Percentiles rank a stretch among this genome's conserved stretches.
Evolutionary conservation across 2,888 invertebrate species (phyloP).

Genomic region (Acrobasis consociella): DNA sequence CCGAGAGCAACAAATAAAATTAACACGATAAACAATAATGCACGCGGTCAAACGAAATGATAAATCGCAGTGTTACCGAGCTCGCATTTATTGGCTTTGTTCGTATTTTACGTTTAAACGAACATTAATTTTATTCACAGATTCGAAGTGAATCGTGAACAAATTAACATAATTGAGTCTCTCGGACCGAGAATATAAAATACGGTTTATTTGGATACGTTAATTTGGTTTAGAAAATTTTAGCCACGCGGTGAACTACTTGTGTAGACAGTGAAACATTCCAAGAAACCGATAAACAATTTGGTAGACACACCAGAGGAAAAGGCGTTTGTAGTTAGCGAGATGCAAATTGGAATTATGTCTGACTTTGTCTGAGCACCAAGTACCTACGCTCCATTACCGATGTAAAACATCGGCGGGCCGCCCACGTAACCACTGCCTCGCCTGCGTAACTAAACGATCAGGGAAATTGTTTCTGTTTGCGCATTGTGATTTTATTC

Average conservation of each 20-base stretch:
- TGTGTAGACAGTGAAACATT: slow-evolving; percentile 1
- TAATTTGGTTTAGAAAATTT: slow-evolving; percentile 22
- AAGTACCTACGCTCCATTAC: slow-evolving; percentile 37
- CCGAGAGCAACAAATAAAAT: slow-evolving; percentile 73
- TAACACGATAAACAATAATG: slow-evolving; percentile 76
- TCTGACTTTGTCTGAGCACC: slow-evolving; percentile 40
- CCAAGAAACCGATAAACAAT: background rate
- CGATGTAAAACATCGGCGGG: slow-evolving; percentile 36
- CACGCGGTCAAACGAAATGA: slow-evolving; percentile 67
- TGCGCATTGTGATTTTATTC: slow-evolving; percentile 21
- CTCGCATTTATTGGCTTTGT: slow-evolving; percentile 72
- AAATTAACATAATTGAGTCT: slow-evolving; percentile 77
- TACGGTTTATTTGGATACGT: slow-evolving; percentile 32
- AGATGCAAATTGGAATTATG: slow-evolving; percentile 45
- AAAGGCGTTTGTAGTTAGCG: slow-evolving; percentile 11
- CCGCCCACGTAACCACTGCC: slow-evolving; percentile 28
- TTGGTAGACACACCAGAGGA: slow-evolving; percentile 12
- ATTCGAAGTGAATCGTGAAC: slow-evolving; percentile 72
- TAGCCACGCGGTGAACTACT: background rate
- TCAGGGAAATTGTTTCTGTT: slow-evolving; percentile 26
- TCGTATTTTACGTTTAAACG: slow-evolving; percentile 76
- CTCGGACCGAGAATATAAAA: slow-evolving; percentile 37
- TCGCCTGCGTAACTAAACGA: slow-evolving; percentile 30
- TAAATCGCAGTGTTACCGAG: slow-evolving; percentile 67
- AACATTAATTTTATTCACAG: slow-evolving; percentile 78